phyloP scores from a whole-genome alignment of 2,888 invertebrate species.

The Altica lythri region DNA sequence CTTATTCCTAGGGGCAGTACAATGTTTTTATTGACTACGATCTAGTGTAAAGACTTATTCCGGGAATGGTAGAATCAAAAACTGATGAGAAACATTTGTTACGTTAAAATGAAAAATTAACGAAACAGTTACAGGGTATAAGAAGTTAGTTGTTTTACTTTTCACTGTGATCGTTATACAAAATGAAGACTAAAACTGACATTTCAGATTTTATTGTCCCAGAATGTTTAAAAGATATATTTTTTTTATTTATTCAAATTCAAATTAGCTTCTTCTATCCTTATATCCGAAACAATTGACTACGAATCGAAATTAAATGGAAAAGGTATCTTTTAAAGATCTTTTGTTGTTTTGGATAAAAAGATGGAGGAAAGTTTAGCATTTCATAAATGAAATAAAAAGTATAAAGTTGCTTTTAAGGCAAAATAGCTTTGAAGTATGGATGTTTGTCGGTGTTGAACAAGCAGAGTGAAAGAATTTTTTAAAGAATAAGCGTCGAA shows the following conservation, averaged over 20 bases:
- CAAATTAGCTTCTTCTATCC: no score
- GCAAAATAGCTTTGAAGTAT: slow-evolving; percentile 39
- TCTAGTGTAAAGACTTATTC: slow-evolving; percentile 3
- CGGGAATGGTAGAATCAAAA: slow-evolving; percentile 20
- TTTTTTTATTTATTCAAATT: slow-evolving; percentile 20
- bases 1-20: slow-evolving; percentile 25
- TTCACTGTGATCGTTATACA: slow-evolving; percentile 14
- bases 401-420: slow-evolving; percentile 12
- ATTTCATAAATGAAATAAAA: slow-evolving; percentile 11
- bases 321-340: no score
- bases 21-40: slow-evolving; percentile 14
- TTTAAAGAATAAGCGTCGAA: slow-evolving; percentile 52
- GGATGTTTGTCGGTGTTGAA: slow-evolving; percentile 46
- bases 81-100: slow-evolving; percentile 15
- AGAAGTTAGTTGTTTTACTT: slow-evolving; percentile 15
- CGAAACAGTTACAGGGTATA: slow-evolving; percentile 19
- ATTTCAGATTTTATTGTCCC: slow-evolving; percentile 20
- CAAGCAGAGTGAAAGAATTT: slow-evolving; percentile 51
- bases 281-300: no score
- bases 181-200: slow-evolving; percentile 12
- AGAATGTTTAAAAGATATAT: slow-evolving; percentile 20
- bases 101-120: no score
- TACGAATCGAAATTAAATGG: no score
- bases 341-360: no score
- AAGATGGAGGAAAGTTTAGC: slow-evolving; percentile 8